Percentiles rank a stretch among this genome's conserved stretches.
These are phyloP conservation scores for Dexiosoma caninum DNA, from an alignment of 2,888 invertebrate genomes.

Conservation along the genomic window DNA sequence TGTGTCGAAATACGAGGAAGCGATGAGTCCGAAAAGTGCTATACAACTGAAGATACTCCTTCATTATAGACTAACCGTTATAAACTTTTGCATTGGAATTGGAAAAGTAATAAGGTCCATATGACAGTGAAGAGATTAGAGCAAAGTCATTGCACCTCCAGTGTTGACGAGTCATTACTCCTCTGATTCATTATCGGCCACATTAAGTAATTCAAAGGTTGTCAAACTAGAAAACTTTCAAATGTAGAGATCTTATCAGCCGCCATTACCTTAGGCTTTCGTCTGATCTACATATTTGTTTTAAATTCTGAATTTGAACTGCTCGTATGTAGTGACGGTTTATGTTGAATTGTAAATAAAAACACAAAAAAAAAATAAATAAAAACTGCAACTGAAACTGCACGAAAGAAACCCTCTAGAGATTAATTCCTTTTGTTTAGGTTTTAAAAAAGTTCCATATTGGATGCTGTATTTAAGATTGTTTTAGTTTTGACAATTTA, in stretches of 20 bases:
- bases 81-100: too few species aligned
- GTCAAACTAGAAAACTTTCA: not conserved
- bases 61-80: too few species aligned
- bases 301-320: not conserved
- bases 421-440: not conserved
- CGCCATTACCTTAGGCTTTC: not conserved
- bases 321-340: not conserved
- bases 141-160: too few species aligned
- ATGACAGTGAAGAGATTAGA: too few species aligned
- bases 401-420: constrained; percentile 8
- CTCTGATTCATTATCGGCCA: too few species aligned
- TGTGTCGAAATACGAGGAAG: too few species aligned
- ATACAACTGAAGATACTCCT: too few species aligned
- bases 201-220: too few species aligned
- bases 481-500: not conserved
- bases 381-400: constrained; percentile 21
- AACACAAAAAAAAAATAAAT: constrained; percentile 36
- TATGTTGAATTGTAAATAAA: constrained; percentile 7
- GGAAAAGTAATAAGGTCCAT: too few species aligned
- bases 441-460: not conserved
- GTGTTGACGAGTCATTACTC: too few species aligned
- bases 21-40: too few species aligned
- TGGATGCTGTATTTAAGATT: constrained; percentile 1
- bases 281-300: not conserved
- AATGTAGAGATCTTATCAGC: not conserved